These are phyloP conservation scores for Tryphoninae sp. DNA, from an alignment of 2,888 invertebrate genomes.

Conservation along the genomic window DNA sequence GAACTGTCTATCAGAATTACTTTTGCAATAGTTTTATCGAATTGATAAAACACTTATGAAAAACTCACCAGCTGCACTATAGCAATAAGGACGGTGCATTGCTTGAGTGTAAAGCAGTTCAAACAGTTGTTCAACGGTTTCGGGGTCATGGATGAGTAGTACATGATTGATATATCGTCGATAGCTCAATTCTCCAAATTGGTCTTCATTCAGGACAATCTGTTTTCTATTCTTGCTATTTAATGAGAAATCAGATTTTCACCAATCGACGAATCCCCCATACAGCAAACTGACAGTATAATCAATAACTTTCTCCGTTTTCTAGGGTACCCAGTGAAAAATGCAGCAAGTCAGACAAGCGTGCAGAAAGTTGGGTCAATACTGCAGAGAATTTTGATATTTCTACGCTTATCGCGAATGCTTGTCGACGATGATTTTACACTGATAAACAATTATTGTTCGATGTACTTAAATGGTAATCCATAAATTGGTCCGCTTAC, in stretches of 20 bases:
- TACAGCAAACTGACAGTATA: slow-evolving; percentile 24
- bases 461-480: background rate
- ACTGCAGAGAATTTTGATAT: slow-evolving; percentile 33
- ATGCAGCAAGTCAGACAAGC: slow-evolving; percentile 10
- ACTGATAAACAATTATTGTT: background rate
- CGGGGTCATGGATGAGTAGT: slow-evolving; percentile 4
- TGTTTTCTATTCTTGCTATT: slow-evolving; percentile 27
- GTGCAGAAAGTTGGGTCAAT: slow-evolving; percentile 40
- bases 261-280: slow-evolving; percentile 22
- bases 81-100: slow-evolving; percentile 81
- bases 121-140: slow-evolving; percentile 75
- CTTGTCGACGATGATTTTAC: background rate
- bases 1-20: background rate
- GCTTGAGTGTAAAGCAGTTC: slow-evolving; percentile 79
- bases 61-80: slow-evolving; percentile 80
- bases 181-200: slow-evolving; percentile 23
- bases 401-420: background rate
- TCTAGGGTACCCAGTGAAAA: slow-evolving; percentile 15
- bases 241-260: slow-evolving; percentile 41
- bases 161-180: slow-evolving; percentile 57
- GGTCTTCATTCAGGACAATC: background rate
- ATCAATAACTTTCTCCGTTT: slow-evolving; percentile 67
- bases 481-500: background rate
- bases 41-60: background rate
- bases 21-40: background rate